These are phyloP conservation scores for Hypomesus transpacificus DNA, from an alignment of 2,113 vertebrate species.

Conservation along the genomic window DNA sequence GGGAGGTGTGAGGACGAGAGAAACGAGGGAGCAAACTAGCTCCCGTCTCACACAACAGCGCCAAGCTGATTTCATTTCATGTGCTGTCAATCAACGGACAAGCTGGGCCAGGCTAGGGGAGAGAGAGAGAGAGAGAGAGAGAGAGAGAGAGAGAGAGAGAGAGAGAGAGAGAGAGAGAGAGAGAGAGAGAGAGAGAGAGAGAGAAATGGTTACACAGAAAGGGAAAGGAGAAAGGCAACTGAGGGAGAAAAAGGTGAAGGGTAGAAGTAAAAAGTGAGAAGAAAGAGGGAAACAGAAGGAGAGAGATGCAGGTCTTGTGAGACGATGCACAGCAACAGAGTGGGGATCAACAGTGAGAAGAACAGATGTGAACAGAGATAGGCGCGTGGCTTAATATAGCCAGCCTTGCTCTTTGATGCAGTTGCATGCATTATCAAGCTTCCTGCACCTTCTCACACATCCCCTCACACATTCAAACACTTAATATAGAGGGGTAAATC, in stretches of 20 bases:
- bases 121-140: conserved; percentile 17
- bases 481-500: conserved; percentile 38
- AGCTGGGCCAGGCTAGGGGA: neutral
- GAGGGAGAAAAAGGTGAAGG: conserved; percentile 16
- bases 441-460: conserved; percentile 31
- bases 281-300: conserved; percentile 36
- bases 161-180: neutral
- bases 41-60: conserved; percentile 54
- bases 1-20: conserved; percentile 35
- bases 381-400: conserved; percentile 41
- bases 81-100: conserved; percentile 65
- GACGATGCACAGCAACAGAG: conserved; percentile 48
- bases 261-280: neutral
- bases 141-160: neutral
- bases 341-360: conserved; percentile 52
- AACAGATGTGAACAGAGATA: conserved; percentile 58
- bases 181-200: conserved; percentile 23
- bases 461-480: conserved; percentile 35
- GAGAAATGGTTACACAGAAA: neutral
- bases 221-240: conserved; percentile 3
- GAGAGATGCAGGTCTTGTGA: conserved; percentile 28
- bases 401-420: conserved; percentile 48
- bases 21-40: conserved; percentile 20
- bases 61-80: conserved; percentile 63
- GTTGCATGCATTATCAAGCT: conserved; percentile 32